phyloP scores from a whole-genome alignment of 2,113 vertebrate genomes.

The Elephas maximus region DNA sequence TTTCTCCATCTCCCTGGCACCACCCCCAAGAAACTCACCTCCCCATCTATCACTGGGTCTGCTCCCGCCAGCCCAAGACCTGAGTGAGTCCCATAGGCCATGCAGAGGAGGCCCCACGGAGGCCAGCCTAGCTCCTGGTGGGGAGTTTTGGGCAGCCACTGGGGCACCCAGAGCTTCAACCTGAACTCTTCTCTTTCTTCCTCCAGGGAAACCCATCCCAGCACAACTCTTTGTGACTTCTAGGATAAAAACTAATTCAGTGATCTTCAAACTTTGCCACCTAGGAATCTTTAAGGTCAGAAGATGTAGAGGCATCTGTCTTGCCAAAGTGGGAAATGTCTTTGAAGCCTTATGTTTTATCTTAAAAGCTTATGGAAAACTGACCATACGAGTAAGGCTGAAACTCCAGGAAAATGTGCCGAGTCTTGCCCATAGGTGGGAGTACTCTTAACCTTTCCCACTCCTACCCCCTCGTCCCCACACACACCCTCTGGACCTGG shows the following conservation, averaged over 20 bases:
- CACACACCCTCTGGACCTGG: neutral
- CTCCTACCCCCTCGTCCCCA: neutral
- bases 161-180: neutral
- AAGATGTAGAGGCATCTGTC: neutral
- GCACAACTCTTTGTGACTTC: neutral
- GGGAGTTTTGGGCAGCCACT: too few relatives aligned
- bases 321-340: neutral
- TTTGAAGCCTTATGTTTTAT: neutral
- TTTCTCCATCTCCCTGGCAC: neutral
- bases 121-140: neutral
- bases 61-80: neutral
- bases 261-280: neutral
- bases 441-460: too few relatives aligned
- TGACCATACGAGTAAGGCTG: neutral
- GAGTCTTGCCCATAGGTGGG: neutral
- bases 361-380: neutral
- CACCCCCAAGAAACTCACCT: neutral
- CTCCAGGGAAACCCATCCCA: neutral
- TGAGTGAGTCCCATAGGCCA: neutral
- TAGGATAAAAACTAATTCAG: neutral
- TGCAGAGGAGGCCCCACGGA: neutral
- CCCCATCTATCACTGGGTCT: neutral
- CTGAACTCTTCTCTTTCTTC: neutral
- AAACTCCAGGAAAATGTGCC: neutral
- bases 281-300: neutral